Base-by-base conservation (phyloP, 2,113 vertebrate species). In the Macquaria australasica region DNA sequence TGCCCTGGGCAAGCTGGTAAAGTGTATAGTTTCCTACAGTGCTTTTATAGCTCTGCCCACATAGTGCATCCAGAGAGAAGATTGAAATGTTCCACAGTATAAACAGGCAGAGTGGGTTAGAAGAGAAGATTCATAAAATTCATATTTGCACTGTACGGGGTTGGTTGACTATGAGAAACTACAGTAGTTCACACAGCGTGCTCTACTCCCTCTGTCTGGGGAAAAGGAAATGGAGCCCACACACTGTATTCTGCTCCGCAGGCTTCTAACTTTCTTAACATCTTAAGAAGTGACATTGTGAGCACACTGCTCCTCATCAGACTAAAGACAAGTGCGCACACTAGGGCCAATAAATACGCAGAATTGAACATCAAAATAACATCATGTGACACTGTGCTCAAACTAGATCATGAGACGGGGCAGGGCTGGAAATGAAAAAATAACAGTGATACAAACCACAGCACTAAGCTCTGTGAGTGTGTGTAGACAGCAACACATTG, bases 1-100 rank as follows among this genome's bases (percentile, higher is more conserved):
- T 64, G 83, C 84, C 81, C 48, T 2, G 48, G 76, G 82, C 78
- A 63, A 75, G 53, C 78, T 71, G 73, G 48, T 73, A 25, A 51
- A 84, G 60, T 55, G 70, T 73, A 77, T 14, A 20, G 64, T 77
- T 92, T 88, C 39, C 84, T 56, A 43, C 73, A 53, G 67, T 28
- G 69, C 51, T 73, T 90, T 85, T 72, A 87, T 50, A 82, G 72
- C 82, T 92, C 80, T 79, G 74, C 82, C 83, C 88, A 87, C 88
- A 83, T 58, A 64, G 71, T 48, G 68, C 59, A 88, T 60, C 78
- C 72, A 60, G 41, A 82, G 82, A 50, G 63, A 77, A 77, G 48
- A 87, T 71, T 83, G 79, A 83, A 88, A 83, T 75, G 60, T 70
- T 87, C 56, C 70, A 75, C 73, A 56, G 66, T 31, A n/a, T 69